Conservation (phyloP, 2,888 invertebrate genomes). For the Drosophila nr. fundita region DNA sequence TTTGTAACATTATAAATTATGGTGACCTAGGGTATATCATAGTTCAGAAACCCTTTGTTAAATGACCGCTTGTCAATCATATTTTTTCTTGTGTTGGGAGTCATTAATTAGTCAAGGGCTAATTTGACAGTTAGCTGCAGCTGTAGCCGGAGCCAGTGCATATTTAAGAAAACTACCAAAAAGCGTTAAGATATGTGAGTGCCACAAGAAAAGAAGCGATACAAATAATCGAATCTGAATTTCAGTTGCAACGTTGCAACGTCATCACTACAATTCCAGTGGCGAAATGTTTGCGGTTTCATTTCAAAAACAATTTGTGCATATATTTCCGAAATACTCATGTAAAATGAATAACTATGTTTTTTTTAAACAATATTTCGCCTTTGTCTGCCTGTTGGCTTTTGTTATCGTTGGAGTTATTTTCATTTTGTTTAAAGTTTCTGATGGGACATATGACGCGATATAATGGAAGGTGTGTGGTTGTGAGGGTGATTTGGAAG, state of each 20-base stretch:
- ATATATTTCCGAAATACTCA: constrained; percentile 55
- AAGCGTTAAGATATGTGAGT: neutral
- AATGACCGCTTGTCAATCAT: constrained; percentile 66
- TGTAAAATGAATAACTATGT: neutral
- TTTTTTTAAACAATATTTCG: constrained; percentile 26
- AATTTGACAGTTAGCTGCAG: constrained; percentile 53
- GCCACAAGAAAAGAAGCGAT: neutral
- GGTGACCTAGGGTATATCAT: constrained; percentile 5
- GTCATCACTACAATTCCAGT: constrained; percentile 7
- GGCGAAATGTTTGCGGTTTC: constrained; percentile 67
- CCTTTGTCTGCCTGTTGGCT: constrained; percentile 20
- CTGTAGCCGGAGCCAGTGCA: neutral
- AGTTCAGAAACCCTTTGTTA: neutral
- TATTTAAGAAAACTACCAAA: constrained; percentile 4
- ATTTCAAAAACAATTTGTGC: constrained; percentile 74
- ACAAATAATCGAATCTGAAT: constrained; percentile 6
- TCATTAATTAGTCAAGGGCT: constrained; percentile 65
- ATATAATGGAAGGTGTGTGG: constrained; percentile 2
- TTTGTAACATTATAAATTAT: neutral
- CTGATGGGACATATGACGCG: constrained; percentile 47
- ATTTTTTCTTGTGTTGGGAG: constrained; percentile 17
- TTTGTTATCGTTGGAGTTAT: constrained; percentile 33
- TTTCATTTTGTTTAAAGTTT: constrained; percentile 39
- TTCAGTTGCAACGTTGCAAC: constrained; percentile 7
- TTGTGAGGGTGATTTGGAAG: no score